Evolutionary conservation across 92 coral and sea anemone genomes (phyloP), one percentile per base, ranked within the genome.

Genomic region (Nematostella vectensis): DNA sequence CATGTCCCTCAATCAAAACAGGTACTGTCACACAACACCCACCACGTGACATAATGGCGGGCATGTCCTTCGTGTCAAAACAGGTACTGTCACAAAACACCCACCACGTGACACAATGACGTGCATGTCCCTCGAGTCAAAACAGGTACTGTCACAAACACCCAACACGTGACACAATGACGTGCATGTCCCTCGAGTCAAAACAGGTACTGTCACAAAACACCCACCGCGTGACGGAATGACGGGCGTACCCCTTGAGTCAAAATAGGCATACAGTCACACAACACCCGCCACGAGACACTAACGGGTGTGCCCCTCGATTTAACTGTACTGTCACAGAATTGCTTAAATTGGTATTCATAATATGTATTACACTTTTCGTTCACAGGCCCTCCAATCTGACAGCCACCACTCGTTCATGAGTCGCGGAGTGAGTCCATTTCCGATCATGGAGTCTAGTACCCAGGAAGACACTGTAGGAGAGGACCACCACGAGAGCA

Each of bases 391-490:
- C 38, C 55, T 53, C 9, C 66, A 57, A 6, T 72, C 81, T 36
- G 67, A 52, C 27, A 67, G 87, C 55, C 74, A 65, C 39, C 89
- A 71, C 42, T 84, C 94, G 4, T 31, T 65, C 42, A 71, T 71
- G 9, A 84, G 87, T 62, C 94, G 72, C 47, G 72, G 72, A 1
- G 72, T 66, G 17, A 66, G 72, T 27, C 72, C 72, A 13, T 55
- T 66, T 19, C 62, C 72, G 1, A 75, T 70, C 67, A 50, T 65
- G 48, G 80, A 76, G 58, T 65, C 74, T 36, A 82, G 83, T 51
- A 75, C 75, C 24, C 74, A 71, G 25, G 74, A 69, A 26, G 78
- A 59, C 18, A 48, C 79, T 1, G 25, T 65, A 4, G 77, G 40
- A 37, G 77, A 57, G 47, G 69, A 27, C 39, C 71, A 72, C 17